Evolutionary conservation across 2,113 vertebrate species (phyloP), one percentile per base, ranked within the genome.

Genomic region (Anhinga anhinga): DNA sequence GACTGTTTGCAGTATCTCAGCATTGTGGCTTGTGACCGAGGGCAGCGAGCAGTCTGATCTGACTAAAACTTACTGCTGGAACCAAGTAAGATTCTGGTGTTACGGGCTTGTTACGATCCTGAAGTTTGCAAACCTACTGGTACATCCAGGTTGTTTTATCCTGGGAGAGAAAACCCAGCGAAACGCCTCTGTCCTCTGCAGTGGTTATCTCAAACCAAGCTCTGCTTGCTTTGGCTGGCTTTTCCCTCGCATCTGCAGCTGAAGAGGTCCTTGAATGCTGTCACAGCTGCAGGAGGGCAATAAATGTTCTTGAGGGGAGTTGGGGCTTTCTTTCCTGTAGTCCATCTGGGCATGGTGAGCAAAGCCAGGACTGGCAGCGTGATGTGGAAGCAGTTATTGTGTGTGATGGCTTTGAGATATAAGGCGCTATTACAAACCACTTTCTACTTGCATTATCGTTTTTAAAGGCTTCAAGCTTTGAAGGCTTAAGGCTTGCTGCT

Each of bases 331-430:
- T n/a, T 55, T 90, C n/a, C 65, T 88, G 25, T 27, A 63, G 50
- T 16, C 7, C 1, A 0, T 61, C 63, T 79, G 32, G 11, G 10
- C 29, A 38, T 1, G 2, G 19, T 55, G n/a, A 55, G n/a, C 0
- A 1, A 72, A 89, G n/a, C 18, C 5, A 2, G 45, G 30, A 26
- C 27, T 49, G 70, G 69, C 18, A 45, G 25, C 0, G 0, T 11
- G 42, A 47, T n/a, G 40, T n/a, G 34, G 63, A 70, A 70, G 32
- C 19, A 22, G 40, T 32, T 71, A 8, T 17, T 81, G 32, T 23
- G 23, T n/a, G 23, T 42, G 47, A 38, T 53, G 47, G 25, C 44
- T 85, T 84, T 87, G 36, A 58, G 26, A 9, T 67, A 5, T 8
- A 29, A 63, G 15, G 29, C 45, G 49, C 32, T 56, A 2, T 47